phyloP scores from a whole-genome alignment of 2,113 vertebrate species.

The Spilogale gracilis region DNA sequence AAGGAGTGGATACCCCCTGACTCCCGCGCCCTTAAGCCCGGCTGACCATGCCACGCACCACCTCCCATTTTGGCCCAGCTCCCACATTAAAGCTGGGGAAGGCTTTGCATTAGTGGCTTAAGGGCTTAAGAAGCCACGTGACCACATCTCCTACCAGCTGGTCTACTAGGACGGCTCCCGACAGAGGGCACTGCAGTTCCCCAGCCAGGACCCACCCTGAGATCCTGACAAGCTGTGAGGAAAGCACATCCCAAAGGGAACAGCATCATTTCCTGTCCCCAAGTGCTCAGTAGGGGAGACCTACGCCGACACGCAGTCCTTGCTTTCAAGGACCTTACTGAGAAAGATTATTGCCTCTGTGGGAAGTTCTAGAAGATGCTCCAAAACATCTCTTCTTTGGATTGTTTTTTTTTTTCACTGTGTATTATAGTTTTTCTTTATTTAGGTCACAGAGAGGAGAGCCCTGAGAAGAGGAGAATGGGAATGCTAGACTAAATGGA shows the following conservation, averaged over 20 bases:
- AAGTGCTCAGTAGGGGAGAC: not conserved
- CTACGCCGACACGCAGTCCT: fast-evolving
- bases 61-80: not conserved
- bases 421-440: not conserved
- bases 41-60: fast-evolving
- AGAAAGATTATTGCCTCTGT: not conserved
- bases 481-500: not conserved
- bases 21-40: not conserved
- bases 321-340: not conserved
- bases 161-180: not conserved
- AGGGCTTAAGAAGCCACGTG: slow-evolving; percentile 21
- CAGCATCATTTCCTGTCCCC: not conserved
- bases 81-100: not conserved
- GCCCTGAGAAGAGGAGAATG: not conserved
- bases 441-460: not conserved
- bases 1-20: not conserved
- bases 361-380: not conserved
- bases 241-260: not conserved
- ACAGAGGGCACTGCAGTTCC: not conserved
- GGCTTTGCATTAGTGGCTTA: slow-evolving; percentile 52
- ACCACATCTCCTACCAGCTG: not conserved
- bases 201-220: not conserved
- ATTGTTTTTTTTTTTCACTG: not conserved
- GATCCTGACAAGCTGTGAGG: not conserved
- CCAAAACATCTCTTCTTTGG: not conserved